phyloP scores from a whole-genome alignment of 2,797 vertebrate species.

The Austrolebias charrua region DNA sequence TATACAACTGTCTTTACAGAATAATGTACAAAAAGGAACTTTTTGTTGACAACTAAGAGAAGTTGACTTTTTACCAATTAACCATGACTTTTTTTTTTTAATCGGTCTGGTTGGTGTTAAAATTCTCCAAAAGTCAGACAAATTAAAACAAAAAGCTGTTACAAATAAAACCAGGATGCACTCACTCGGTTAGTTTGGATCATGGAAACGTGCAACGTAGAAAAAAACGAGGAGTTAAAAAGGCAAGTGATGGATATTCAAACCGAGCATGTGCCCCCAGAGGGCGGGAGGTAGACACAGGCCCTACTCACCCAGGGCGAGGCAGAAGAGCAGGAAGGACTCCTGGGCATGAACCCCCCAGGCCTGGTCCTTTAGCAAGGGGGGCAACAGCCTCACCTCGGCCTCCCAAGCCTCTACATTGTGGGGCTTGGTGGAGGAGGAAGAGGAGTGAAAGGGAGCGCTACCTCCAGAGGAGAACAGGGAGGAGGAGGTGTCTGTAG shows the following conservation, averaged over 20 bases:
- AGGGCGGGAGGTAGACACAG: conserved; percentile 38
- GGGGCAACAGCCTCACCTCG: conserved; percentile 86
- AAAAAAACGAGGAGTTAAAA: conserved; percentile 13
- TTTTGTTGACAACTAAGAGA: conserved; percentile 18
- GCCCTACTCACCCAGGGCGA: conserved; percentile 91
- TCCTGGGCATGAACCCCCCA: conserved; percentile 86
- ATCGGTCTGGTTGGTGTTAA: conserved; percentile 7
- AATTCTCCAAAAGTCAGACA: conserved; percentile 14
- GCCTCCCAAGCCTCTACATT: conserved; percentile 73
- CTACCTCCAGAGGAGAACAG: conserved; percentile 79
- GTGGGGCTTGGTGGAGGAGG: conserved; percentile 77
- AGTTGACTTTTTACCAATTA: conserved; percentile 4
- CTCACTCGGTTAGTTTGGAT: conserved; percentile 37
- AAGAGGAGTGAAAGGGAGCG: conserved; percentile 56
- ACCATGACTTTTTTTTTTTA: conserved; percentile 21
- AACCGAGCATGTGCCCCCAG: conserved; percentile 13
- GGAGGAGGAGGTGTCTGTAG: conserved; percentile 83
- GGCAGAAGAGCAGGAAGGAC: conserved; percentile 93
- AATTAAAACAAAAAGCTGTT: conserved; percentile 26
- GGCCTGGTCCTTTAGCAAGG: conserved; percentile 92
- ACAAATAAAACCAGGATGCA: conserved; percentile 23
- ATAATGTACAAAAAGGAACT: conserved; percentile 19
- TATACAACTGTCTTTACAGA: conserved; percentile 29
- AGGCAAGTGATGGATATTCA: conserved; percentile 11
- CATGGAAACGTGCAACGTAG: conserved; percentile 44